Conservation (phyloP, 2,113 vertebrate species). For the Syngnathus typhle region DNA sequence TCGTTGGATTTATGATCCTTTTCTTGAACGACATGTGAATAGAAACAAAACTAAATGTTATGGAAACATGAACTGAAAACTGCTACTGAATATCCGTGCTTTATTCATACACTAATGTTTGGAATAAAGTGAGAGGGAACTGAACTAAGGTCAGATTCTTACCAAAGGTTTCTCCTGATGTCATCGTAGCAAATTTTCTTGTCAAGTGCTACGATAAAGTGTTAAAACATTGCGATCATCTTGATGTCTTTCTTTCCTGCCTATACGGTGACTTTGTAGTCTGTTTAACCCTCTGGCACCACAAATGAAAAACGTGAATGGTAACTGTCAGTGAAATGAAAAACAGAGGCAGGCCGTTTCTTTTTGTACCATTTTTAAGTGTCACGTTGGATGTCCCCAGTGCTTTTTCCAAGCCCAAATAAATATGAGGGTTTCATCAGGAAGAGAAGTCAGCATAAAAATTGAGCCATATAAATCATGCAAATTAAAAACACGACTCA, state of each 20-base stretch:
- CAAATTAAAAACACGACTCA: neutral
- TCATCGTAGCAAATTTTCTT: neutral
- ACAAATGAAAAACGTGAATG: neutral
- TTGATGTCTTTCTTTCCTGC: no score
- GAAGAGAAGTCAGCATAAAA: slow-evolving; percentile 3
- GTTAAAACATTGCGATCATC: no score
- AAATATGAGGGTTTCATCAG: neutral
- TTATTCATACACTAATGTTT: slow-evolving; percentile 8
- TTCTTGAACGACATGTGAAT: slow-evolving; percentile 8
- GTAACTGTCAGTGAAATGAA: neutral
- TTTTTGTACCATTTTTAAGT: neutral
- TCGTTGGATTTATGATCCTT: slow-evolving; percentile 6
- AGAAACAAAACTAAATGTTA: neutral
- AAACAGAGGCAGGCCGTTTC: neutral
- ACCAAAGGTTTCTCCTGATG: neutral
- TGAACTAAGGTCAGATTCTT: neutral
- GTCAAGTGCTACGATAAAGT: no score
- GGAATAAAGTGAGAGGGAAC: neutral
- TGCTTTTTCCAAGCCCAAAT: neutral
- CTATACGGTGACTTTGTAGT: no score
- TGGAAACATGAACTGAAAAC: slow-evolving; percentile 6
- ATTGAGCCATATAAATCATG: neutral
- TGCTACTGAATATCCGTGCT: slow-evolving; percentile 10
- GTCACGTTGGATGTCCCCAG: neutral
- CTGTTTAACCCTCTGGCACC: no score